These are phyloP conservation scores for Amyelois transitella DNA, from an alignment of 1,140 invertebrate species.

Conservation along the genomic window DNA sequence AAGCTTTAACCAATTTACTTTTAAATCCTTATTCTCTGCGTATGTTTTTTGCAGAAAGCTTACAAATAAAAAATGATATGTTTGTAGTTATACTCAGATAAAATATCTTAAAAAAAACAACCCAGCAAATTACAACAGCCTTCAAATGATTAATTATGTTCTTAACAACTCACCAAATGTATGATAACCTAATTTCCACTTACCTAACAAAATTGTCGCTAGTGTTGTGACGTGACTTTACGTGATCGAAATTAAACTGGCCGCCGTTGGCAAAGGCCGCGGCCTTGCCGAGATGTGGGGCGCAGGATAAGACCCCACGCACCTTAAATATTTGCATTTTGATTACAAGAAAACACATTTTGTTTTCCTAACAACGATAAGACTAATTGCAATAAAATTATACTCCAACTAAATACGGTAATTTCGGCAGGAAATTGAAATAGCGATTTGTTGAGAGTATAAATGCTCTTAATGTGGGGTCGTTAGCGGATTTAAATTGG, in stretches of 20 bases:
- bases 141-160: not conserved
- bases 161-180: not conserved
- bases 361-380: constrained; percentile 35
- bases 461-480: not conserved
- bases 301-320: constrained; percentile 63
- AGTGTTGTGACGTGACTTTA: constrained; percentile 9
- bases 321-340: constrained; percentile 65
- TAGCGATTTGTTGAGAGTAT: constrained; percentile 4
- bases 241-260: not conserved
- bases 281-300: constrained; percentile 66
- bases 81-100: too few species aligned
- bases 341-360: constrained; percentile 48
- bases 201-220: not conserved
- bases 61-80: too few species aligned
- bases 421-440: constrained; percentile 41
- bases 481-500: not conserved
- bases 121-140: too few species aligned
- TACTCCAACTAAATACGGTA: constrained; percentile 22
- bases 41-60: too few species aligned
- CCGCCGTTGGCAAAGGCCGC: constrained; percentile 28
- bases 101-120: too few species aligned
- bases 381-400: constrained; percentile 52
- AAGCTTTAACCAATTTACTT: too few species aligned
- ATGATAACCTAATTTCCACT: not conserved
- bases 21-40: too few species aligned